Percentiles rank a stretch among this genome's conserved stretches.
phyloP scores from a whole-genome alignment of 2,888 invertebrate genomes.

The Chaetogeoica ovagalla region DNA sequence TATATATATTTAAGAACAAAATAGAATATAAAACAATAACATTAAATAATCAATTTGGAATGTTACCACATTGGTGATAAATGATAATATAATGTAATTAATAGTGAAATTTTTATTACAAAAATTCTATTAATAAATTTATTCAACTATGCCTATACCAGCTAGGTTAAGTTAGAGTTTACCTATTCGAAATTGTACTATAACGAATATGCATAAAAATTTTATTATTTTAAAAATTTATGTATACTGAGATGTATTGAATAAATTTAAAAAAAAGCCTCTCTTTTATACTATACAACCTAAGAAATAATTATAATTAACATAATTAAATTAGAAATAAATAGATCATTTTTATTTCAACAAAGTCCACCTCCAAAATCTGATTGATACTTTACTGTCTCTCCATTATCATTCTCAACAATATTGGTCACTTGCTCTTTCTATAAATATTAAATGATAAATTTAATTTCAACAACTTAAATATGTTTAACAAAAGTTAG shows the following conservation, averaged over 20 bases:
- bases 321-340: not conserved
- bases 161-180: too few species aligned
- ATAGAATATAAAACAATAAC: not conserved
- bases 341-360: not conserved
- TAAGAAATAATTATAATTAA: not conserved
- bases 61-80: not conserved
- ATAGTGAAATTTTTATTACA: not conserved
- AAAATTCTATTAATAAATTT: too few species aligned
- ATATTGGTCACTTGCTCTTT: not conserved
- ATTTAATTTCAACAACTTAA: not conserved
- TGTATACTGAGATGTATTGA: not conserved
- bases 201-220: not conserved
- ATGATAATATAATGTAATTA: not conserved
- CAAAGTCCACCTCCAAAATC: constrained; percentile 48
- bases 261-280: not conserved
- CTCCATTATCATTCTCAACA: not conserved
- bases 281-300: not conserved
- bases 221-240: not conserved
- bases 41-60: constrained; percentile 15
- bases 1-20: not conserved
- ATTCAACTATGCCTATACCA: too few species aligned
- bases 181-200: too few species aligned
- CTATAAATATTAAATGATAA: constrained; percentile 1
- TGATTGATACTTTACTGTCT: not conserved
- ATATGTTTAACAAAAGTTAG: not conserved